Percentiles rank a stretch among this genome's conserved stretches.
Evolutionary conservation across 2,888 invertebrate species (phyloP).

Genomic region (Girardia tigrina): DNA sequence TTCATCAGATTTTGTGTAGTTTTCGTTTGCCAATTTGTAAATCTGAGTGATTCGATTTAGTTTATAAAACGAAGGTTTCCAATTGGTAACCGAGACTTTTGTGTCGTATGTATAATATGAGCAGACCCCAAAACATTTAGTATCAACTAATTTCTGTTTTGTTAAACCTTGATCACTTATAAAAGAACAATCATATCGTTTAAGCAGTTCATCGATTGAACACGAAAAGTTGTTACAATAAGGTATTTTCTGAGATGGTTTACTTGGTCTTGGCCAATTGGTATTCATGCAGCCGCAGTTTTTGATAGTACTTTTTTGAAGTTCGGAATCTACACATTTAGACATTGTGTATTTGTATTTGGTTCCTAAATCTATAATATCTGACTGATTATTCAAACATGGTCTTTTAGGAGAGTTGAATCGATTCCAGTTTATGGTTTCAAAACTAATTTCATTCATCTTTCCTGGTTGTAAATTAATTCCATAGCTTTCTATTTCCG

Average conservation of each 20-base stretch:
- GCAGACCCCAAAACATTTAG: conserved; percentile 33
- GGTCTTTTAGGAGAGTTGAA: conserved; percentile 27
- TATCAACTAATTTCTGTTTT: not conserved
- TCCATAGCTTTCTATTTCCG: conserved; percentile 33
- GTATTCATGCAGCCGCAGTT: conserved; percentile 33
- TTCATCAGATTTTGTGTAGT: not conserved
- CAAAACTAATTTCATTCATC: conserved; percentile 35
- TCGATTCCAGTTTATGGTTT: conserved; percentile 31
- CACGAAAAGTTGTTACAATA: conserved; percentile 30
- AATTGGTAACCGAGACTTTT: conserved; percentile 32
- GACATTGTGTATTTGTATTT: conserved; percentile 32
- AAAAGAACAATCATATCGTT: not conserved
- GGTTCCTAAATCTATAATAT: conserved; percentile 28
- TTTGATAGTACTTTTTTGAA: conserved; percentile 30
- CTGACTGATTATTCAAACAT: conserved; percentile 27
- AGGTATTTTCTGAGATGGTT: conserved; percentile 27
- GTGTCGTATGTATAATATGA: conserved; percentile 36
- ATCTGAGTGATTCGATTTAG: conserved; percentile 19
- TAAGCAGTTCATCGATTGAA: not conserved
- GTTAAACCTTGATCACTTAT: not conserved
- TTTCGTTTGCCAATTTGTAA: conserved; percentile 20
- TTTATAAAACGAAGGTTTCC: conserved; percentile 33
- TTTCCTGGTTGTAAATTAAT: conserved; percentile 35
- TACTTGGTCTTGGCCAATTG: conserved; percentile 21
- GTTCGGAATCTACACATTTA: conserved; percentile 29